Base-by-base conservation (phyloP, 2,113 vertebrate species). In the Callionymus lyra region DNA sequence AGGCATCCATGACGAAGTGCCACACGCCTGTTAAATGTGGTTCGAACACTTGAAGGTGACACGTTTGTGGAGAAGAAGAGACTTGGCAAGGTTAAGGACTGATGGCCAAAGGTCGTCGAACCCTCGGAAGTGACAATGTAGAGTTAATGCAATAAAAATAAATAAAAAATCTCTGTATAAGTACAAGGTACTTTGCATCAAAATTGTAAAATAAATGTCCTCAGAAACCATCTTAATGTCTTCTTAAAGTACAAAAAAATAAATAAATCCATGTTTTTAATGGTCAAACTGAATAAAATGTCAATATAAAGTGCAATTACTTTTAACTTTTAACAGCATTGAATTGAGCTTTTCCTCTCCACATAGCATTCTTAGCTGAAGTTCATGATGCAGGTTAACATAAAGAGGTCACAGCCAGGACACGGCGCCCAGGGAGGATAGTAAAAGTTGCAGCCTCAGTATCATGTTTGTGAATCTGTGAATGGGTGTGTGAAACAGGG, bases 21-120 rank as follows among this genome's bases (percentile, higher is more conserved):
- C 78, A 76, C 41, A 73, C 85, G 85, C 83, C 84, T 86, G 79
- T 86, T 87, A 89, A 88, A 88, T 87, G 31, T 33, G 10, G 48
- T 73, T 60, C 53, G 38, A 44, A 56, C 40, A 61, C 56, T 63
- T 13, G 9, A 59, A 61, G 51, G 41, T 58, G 53, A 64, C 68
- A 70, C 39, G 27, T 34, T 53, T 49, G 60, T 39, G 16, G 32
- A 46, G 50, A 47, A 10, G 14, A 34, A 67, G 47, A 47, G 35
- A 16, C 47, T 37, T 12, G 44, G 34, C 40, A 38, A 32, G 39
- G 41, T 19, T 44, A 63, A 34, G 41, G 47, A 39, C 19, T 19
- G 50, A 46, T 43, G 31, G 39, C 48, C 66, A 81, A 78, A 60
- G 78, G 68, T 88, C 80, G 0, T 32, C 17, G 16, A 6, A 34